Evolutionary conservation across 2,113 vertebrate genomes (phyloP).

Genomic region (Phrynosoma platyrhinos): DNA sequence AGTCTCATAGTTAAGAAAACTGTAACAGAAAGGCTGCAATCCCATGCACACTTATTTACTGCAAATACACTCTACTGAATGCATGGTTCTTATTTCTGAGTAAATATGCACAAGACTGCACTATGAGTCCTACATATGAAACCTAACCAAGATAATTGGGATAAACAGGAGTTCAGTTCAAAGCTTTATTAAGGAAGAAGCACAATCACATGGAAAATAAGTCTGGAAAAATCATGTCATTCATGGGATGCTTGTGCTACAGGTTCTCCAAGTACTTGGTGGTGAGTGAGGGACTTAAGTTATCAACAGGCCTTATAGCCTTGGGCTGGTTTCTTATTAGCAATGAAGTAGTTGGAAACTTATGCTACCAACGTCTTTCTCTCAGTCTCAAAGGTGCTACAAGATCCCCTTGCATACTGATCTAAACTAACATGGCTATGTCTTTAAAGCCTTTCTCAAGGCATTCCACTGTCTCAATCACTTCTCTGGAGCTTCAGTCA

Average conservation of each 20-base stretch:
- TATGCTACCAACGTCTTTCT: no score
- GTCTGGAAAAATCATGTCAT: neutral
- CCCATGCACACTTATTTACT: neutral
- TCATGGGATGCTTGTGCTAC: neutral
- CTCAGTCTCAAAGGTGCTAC: no score
- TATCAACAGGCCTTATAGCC: neutral
- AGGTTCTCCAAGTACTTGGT: neutral
- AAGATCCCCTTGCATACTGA: no score
- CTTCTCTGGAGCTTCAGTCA: neutral
- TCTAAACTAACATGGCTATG: no score
- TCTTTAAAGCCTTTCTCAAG: neutral
- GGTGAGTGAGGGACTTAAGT: neutral
- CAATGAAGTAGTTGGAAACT: no score
- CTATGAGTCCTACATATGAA: neutral
- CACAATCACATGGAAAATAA: neutral
- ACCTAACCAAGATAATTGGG: no score
- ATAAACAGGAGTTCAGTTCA: neutral
- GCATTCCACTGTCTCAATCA: neutral
- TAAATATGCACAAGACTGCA: neutral
- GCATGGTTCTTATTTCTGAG: neutral
- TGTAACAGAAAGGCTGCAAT: neutral
- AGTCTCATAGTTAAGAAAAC: neutral
- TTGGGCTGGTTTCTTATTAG: neutral
- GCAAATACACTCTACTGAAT: no score
- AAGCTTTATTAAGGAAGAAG: neutral